These are phyloP conservation scores for Zaprionus kolodkinae DNA, from an alignment of 1,140 invertebrate species.

Conservation along the genomic window DNA sequence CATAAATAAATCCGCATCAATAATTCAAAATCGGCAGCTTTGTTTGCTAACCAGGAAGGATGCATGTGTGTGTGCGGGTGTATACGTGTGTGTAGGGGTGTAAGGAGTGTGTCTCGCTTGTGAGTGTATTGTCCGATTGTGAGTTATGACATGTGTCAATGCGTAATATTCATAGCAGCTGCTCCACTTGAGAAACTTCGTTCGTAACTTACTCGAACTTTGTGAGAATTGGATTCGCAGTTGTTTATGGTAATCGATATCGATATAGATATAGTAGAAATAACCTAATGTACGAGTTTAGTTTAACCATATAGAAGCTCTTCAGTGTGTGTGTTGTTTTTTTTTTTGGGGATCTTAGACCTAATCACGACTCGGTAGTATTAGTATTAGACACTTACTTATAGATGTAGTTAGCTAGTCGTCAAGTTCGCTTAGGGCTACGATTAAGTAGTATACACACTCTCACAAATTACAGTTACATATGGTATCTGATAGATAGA, in stretches of 20 bases:
- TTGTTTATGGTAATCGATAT: slow-evolving; percentile 33
- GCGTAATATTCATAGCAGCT: slow-evolving; percentile 24
- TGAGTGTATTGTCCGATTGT: slow-evolving; percentile 28
- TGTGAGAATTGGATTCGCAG: slow-evolving; percentile 31
- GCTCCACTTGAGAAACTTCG: slow-evolving; percentile 6
- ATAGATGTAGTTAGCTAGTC: slow-evolving; percentile 32
- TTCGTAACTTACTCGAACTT: slow-evolving; percentile 14
- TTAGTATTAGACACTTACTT: slow-evolving; percentile 33
- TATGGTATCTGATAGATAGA: slow-evolving; percentile 29
- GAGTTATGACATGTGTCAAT: slow-evolving; percentile 51
- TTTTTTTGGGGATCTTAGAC: slow-evolving; percentile 67
- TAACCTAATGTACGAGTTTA: slow-evolving; percentile 8
- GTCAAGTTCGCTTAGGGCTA: slow-evolving; percentile 36
- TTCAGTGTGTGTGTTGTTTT: slow-evolving; percentile 35
- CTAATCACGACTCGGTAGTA: slow-evolving; percentile 69
- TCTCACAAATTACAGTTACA: slow-evolving; percentile 15
- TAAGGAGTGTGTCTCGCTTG: slow-evolving; percentile 2
- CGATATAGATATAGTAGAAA: background rate
- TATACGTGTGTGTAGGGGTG: slow-evolving; percentile 17
- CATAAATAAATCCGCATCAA: slow-evolving; percentile 78
- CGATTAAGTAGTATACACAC: slow-evolving; percentile 69
- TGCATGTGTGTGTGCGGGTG: slow-evolving; percentile 25
- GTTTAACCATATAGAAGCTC: slow-evolving; percentile 67
- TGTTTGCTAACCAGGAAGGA: slow-evolving; percentile 24
- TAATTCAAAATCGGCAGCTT: slow-evolving; percentile 72